A percentile compares a stretch with the other conserved stretches of the same genome.
phyloP scores from a whole-genome alignment of 2,113 vertebrate genomes.

The Caracal caracal region DNA sequence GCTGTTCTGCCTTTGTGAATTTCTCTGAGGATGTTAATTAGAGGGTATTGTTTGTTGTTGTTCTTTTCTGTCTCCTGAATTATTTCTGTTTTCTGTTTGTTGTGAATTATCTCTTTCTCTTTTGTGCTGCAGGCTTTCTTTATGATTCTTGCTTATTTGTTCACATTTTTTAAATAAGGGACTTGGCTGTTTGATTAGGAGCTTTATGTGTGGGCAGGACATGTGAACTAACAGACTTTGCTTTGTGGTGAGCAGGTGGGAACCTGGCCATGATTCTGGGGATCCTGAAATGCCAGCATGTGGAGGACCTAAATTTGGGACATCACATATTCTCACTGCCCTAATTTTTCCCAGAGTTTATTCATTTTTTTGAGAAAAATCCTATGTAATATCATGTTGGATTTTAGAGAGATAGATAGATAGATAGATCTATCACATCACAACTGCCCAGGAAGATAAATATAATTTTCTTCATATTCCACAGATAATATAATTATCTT shows the following conservation, averaged over 20 bases:
- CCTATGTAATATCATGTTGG: neutral
- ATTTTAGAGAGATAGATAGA: neutral
- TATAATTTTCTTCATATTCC: neutral
- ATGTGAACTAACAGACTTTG: neutral
- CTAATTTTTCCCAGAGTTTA: neutral
- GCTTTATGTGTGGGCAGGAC: neutral
- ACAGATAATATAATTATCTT: neutral
- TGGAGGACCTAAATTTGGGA: neutral
- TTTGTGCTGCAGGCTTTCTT: neutral
- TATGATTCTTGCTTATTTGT: neutral
- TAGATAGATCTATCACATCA: neutral
- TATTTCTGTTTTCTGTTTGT: neutral
- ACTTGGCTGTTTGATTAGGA: neutral
- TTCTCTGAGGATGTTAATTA: neutral
- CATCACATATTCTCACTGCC: neutral
- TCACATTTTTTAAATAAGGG: neutral
- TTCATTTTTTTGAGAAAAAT: conserved; percentile 12
- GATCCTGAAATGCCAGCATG: conserved; percentile 28
- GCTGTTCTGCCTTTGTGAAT: neutral
- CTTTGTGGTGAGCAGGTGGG: neutral
- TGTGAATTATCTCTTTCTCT: neutral
- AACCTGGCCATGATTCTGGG: neutral
- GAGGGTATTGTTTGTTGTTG: neutral
- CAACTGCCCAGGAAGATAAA: neutral
- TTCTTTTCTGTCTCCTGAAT: neutral